Evolutionary conservation across 2,797 vertebrate genomes (phyloP).

Genomic region (Ctenopoma multispine): DNA sequence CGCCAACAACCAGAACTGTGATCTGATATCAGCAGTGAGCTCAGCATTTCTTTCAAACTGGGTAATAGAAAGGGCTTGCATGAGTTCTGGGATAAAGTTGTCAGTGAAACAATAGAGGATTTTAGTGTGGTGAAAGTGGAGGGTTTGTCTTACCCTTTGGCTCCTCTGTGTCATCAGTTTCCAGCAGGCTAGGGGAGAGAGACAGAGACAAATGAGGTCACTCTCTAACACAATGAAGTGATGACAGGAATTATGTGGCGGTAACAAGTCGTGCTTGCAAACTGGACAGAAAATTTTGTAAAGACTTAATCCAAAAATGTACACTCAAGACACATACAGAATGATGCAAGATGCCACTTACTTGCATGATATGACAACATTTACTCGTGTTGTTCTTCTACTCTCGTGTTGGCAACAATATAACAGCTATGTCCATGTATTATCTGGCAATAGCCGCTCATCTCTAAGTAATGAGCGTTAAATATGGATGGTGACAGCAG

Average conservation of each 20-base stretch:
- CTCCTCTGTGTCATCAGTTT: slow-evolving; percentile 74
- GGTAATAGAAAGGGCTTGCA: slow-evolving; percentile 50
- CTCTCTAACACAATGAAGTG: slow-evolving; percentile 24
- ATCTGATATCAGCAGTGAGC: slow-evolving; percentile 58
- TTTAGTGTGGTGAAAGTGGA: slow-evolving; percentile 64
- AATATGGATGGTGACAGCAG: slow-evolving; percentile 76
- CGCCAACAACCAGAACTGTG: slow-evolving; percentile 35
- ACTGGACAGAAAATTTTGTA: slow-evolving; percentile 10
- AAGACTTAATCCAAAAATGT: slow-evolving; percentile 11
- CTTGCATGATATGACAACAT: slow-evolving; percentile 25
- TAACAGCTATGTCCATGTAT: slow-evolving; percentile 32
- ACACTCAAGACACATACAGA: slow-evolving; percentile 10
- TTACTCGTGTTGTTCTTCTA: slow-evolving; percentile 24
- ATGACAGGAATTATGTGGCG: slow-evolving; percentile 39
- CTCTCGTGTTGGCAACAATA: slow-evolving; percentile 40
- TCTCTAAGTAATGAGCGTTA: slow-evolving; percentile 70
- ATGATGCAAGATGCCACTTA: slow-evolving; percentile 19
- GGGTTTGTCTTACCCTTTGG: slow-evolving; percentile 81
- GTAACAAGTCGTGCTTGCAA: slow-evolving; percentile 16
- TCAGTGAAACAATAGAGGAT: slow-evolving; percentile 51
- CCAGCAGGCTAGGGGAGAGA: slow-evolving; percentile 71
- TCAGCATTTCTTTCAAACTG: slow-evolving; percentile 46
- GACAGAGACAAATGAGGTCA: slow-evolving; percentile 64
- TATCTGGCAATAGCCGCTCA: slow-evolving; percentile 57
- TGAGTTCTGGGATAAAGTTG: slow-evolving; percentile 39